Evolutionary conservation across 2,888 invertebrate genomes (phyloP).

Genomic region (Cantharis rustica): DNA sequence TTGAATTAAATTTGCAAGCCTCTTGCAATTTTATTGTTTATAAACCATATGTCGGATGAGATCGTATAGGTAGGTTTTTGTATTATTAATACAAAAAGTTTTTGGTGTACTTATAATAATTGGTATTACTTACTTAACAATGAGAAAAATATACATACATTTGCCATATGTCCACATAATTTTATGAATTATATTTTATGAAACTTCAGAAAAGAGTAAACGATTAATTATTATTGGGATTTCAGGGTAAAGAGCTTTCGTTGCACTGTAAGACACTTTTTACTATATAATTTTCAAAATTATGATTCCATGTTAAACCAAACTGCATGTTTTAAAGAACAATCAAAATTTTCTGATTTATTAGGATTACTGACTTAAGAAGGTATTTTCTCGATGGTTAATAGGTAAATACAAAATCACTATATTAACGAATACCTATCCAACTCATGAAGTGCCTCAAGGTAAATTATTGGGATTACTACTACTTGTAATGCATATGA

Average conservation of each 20-base stretch:
- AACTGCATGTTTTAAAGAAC: background rate
- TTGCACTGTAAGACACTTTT: background rate
- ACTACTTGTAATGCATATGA: background rate
- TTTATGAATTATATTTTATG: background rate
- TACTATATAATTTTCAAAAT: background rate
- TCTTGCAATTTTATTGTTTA: background rate
- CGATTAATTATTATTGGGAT: background rate
- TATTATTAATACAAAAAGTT: background rate
- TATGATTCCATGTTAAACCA: background rate
- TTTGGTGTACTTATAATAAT: background rate
- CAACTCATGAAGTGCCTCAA: background rate
- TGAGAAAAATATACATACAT: background rate
- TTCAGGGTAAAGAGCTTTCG: background rate
- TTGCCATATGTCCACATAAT: background rate
- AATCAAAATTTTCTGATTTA: background rate
- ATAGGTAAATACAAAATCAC: background rate
- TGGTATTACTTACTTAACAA: background rate
- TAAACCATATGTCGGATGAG: background rate
- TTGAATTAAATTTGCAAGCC: background rate
- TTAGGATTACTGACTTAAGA: background rate
- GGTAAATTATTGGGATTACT: background rate
- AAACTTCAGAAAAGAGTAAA: background rate
- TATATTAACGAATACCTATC: background rate
- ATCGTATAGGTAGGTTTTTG: background rate
- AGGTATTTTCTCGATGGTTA: no score